These are phyloP conservation scores for Cydia amplana DNA, from an alignment of 1,140 invertebrate species.

Conservation along the genomic window DNA sequence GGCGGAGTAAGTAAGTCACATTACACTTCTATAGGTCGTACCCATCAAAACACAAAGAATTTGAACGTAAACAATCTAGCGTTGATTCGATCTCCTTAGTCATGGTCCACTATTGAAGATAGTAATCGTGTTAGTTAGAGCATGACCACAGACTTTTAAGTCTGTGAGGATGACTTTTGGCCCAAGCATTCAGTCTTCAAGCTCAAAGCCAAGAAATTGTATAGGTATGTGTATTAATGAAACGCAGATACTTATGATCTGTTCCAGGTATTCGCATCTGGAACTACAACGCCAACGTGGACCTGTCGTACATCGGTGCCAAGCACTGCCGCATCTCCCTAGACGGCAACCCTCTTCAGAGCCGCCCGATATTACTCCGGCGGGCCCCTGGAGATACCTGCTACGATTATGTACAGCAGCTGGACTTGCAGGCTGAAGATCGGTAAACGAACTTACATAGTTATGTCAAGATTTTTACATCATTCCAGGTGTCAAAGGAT, in stretches of 20 bases:
- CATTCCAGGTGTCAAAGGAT: too few species aligned
- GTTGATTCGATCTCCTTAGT: too few species aligned
- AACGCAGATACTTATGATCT: slow-evolving; percentile 1
- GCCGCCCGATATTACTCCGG: slow-evolving; percentile 74
- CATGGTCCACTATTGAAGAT: too few species aligned
- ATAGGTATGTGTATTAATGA: not conserved
- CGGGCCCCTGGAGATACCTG: slow-evolving; percentile 86
- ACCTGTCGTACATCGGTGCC: slow-evolving; percentile 87
- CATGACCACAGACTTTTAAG: too few species aligned
- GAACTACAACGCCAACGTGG: slow-evolving; percentile 90
- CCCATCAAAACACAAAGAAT: too few species aligned
- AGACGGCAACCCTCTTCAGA: slow-evolving; percentile 57
- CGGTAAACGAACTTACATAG: slow-evolving; percentile 42
- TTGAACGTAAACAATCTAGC: too few species aligned
- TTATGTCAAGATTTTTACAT: too few species aligned
- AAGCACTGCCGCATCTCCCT: slow-evolving; percentile 72
- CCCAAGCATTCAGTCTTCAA: too few species aligned
- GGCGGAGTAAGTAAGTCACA: too few species aligned
- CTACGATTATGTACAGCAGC: slow-evolving; percentile 87
- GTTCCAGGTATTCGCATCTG: slow-evolving; percentile 83
- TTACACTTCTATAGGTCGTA: too few species aligned
- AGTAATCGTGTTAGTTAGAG: too few species aligned
- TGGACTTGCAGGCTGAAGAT: slow-evolving; percentile 70
- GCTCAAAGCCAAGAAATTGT: not conserved
- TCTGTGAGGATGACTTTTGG: not conserved